Conservation (phyloP, 2,797 vertebrate genomes). For the Dermochelys coriacea region DNA sequence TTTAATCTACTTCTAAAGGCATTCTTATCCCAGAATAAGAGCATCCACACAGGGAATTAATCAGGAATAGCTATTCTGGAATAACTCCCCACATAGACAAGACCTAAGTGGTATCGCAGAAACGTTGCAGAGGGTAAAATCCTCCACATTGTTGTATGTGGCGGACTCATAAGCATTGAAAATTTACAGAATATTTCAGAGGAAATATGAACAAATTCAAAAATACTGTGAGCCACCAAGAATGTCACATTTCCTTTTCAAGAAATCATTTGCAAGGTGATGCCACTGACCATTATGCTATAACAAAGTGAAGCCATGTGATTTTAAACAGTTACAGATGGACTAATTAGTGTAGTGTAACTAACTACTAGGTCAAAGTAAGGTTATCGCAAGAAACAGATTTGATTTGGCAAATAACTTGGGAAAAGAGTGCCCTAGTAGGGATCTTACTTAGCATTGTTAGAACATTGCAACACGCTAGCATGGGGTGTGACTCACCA, state of each 20-base stretch:
- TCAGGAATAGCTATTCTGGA: not conserved
- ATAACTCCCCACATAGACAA: not conserved
- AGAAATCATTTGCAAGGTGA: not conserved
- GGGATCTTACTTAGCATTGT: not conserved
- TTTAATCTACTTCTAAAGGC: not conserved
- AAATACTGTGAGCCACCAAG: not conserved
- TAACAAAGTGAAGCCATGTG: not conserved
- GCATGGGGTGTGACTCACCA: not conserved
- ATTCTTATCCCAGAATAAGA: not conserved
- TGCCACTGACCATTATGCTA: not conserved
- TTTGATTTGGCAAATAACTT: not conserved
- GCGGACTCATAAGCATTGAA: accelerated
- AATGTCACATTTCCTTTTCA: not conserved
- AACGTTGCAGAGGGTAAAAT: not conserved
- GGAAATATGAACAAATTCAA: not conserved
- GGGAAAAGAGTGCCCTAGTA: not conserved
- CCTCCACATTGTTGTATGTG: not conserved
- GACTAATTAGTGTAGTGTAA: not conserved
- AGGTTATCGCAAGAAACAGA: not conserved
- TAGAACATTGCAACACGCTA: not conserved
- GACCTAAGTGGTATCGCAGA: not conserved
- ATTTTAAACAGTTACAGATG: not conserved
- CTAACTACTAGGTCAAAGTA: not conserved
- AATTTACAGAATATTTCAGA: not conserved
- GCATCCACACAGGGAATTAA: not conserved